Percentiles rank a stretch among this genome's conserved stretches.
phyloP scores from a whole-genome alignment of 2,113 vertebrate genomes.

The Etheostoma spectabile region DNA sequence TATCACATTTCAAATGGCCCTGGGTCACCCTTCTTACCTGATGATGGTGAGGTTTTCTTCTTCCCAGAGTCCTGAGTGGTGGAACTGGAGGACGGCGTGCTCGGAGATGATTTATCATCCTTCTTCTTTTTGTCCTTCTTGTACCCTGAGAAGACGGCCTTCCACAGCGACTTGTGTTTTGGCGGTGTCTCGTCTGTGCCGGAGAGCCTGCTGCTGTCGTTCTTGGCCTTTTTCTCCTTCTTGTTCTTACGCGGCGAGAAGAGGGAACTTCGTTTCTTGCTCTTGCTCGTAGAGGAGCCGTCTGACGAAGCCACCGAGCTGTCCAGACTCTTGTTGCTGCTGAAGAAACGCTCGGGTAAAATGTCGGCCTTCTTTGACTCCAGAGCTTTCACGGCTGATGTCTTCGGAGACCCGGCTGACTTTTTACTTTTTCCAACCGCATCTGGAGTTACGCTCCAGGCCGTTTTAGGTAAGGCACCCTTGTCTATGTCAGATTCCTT shows the following conservation, averaged over 20 bases:
- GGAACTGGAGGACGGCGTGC: constrained; percentile 93
- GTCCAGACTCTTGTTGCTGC: constrained; percentile 86
- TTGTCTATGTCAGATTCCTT: constrained; percentile 87
- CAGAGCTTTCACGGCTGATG: constrained; percentile 78
- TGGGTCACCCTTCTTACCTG: constrained; percentile 77
- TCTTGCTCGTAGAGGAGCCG: constrained; percentile 89
- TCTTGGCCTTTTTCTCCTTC: constrained; percentile 96
- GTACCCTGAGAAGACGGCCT: constrained; percentile 95
- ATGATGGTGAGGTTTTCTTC: constrained; percentile 85
- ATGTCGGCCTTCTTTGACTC: constrained; percentile 84
- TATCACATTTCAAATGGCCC: accelerated
- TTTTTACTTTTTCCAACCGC: constrained; percentile 78
- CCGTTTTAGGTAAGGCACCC: constrained; percentile 75
- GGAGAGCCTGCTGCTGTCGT: constrained; percentile 82
- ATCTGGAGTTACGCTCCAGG: constrained; percentile 64
- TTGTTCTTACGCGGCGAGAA: constrained; percentile 97
- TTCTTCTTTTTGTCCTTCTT: constrained; percentile 99
- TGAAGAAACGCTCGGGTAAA: constrained; percentile 85
- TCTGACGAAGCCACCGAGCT: constrained; percentile 93
- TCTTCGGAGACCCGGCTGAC: constrained; percentile 77
- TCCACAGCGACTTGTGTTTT: constrained; percentile 96
- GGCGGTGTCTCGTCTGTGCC: constrained; percentile 86
- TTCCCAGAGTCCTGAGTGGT: constrained; percentile 91
- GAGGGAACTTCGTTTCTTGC: constrained; percentile 94
- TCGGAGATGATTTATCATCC: constrained; percentile 91